Evolutionary conservation across 1,140 invertebrate genomes (phyloP).

Genomic region (Cepaea nemoralis): DNA sequence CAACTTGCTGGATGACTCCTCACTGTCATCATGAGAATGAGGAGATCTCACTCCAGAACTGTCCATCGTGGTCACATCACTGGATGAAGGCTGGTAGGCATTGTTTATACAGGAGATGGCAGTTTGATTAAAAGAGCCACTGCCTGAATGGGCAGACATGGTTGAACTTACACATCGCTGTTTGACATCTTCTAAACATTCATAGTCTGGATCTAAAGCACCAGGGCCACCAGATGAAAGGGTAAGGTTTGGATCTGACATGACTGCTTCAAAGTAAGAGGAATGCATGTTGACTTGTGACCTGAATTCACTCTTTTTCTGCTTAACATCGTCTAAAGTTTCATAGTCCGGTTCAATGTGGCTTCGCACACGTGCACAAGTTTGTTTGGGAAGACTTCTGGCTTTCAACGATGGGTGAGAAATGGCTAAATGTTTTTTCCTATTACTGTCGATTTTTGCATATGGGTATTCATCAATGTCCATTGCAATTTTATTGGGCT

Average conservation of each 20-base stretch:
- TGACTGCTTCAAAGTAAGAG: not conserved
- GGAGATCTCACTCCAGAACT: not conserved
- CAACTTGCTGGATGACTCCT: not conserved
- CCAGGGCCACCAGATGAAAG: not conserved
- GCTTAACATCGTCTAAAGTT: conserved; percentile 34
- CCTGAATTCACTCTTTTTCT: conserved; percentile 4
- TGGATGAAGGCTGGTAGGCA: too few species aligned
- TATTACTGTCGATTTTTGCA: conserved; percentile 25
- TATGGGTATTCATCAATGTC: conserved; percentile 16
- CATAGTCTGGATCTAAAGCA: conserved; percentile 31
- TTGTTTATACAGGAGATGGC: not conserved
- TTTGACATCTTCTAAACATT: conserved; percentile 29
- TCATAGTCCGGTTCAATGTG: conserved; percentile 36
- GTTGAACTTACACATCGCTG: not conserved
- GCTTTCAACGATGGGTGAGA: not conserved
- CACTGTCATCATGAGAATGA: not conserved
- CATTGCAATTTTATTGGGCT: not conserved
- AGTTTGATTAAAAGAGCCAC: not conserved
- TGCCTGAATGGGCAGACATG: not conserved
- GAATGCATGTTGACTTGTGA: not conserved
- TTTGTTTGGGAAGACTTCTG: not conserved
- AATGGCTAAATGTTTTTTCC: not conserved
- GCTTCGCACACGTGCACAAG: not conserved
- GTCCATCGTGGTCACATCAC: not conserved
- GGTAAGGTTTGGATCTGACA: not conserved